phyloP scores from a whole-genome alignment of 2,888 invertebrate genomes.

The Epinotia demarniana region DNA sequence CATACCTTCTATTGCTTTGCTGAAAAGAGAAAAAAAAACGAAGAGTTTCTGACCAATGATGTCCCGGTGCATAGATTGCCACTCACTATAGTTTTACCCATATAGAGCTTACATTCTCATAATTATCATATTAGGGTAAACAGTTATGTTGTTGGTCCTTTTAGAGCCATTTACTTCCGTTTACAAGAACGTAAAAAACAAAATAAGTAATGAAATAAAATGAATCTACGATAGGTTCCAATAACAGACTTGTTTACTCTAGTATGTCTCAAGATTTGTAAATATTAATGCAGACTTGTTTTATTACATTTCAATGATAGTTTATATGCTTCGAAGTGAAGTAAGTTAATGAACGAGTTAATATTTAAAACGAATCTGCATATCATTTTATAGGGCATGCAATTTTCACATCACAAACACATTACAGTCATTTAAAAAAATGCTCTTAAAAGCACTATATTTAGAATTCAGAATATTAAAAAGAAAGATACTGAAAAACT shows the following conservation, averaged over 20 bases:
- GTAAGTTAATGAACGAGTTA: background rate
- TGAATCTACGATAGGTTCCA: background rate
- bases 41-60: background rate
- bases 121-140: slow-evolving; percentile 3
- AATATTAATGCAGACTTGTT: slow-evolving; percentile 30
- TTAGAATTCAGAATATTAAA: slow-evolving; percentile 6
- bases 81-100: slow-evolving; percentile 4
- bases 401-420: slow-evolving; percentile 30
- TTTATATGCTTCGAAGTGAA: background rate
- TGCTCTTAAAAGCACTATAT: slow-evolving; percentile 13
- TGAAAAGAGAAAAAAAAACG: background rate
- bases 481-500: background rate
- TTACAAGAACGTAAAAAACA: background rate
- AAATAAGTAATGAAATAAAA: background rate
- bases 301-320: background rate
- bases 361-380: slow-evolving; percentile 35
- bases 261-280: slow-evolving; percentile 1
- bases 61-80: background rate
- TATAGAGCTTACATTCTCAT: slow-evolving; percentile 30
- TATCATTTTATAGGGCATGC: slow-evolving; percentile 38
- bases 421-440: slow-evolving; percentile 11
- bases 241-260: background rate
- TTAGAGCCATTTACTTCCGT: background rate
- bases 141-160: background rate
- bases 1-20: background rate